Evolutionary conservation across 2,888 invertebrate genomes (phyloP).

Genomic region (Microlaimidae sp.): DNA sequence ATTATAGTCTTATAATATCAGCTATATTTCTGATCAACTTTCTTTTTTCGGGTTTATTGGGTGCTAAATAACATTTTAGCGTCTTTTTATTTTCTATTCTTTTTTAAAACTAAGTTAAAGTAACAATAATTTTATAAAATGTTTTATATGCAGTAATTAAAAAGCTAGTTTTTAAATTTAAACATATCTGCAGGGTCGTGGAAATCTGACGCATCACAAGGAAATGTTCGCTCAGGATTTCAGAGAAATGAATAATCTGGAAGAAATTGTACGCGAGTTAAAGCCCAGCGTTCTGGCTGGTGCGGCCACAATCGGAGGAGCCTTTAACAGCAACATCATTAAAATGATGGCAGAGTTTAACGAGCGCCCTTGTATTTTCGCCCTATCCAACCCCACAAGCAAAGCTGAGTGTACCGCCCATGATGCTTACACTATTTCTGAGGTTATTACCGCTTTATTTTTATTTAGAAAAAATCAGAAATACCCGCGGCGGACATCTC

Average conservation of each 20-base stretch:
- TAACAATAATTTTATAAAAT: too few relatives aligned
- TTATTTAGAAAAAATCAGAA: too few relatives aligned
- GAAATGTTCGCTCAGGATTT: slow-evolving; percentile 59
- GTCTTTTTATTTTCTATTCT: too few relatives aligned
- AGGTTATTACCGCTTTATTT: too few relatives aligned
- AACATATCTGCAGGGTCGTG: slow-evolving; percentile 13
- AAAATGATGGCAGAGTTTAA: slow-evolving; percentile 65
- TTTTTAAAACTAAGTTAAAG: too few relatives aligned
- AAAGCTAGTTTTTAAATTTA: slow-evolving; percentile 4
- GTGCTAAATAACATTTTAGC: too few relatives aligned
- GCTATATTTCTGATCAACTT: too few relatives aligned
- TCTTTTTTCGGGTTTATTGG: too few relatives aligned
- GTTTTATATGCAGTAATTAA: too few relatives aligned
- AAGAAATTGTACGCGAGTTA: slow-evolving; percentile 58
- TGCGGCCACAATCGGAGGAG: slow-evolving; percentile 77
- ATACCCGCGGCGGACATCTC: too few relatives aligned
- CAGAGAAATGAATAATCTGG: slow-evolving; percentile 55
- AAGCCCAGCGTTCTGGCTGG: slow-evolving; percentile 73
- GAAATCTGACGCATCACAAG: slow-evolving; percentile 42
- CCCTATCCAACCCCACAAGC: slow-evolving; percentile 89
- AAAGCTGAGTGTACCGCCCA: slow-evolving; percentile 99
- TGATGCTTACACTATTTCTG: slow-evolving; percentile 68
- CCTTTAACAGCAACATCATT: slow-evolving; percentile 75
- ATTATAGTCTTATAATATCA: too few relatives aligned
- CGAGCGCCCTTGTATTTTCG: slow-evolving; percentile 78